Evolutionary conservation across 2,113 vertebrate species (phyloP).

Genomic region (Tichodroma muraria): DNA sequence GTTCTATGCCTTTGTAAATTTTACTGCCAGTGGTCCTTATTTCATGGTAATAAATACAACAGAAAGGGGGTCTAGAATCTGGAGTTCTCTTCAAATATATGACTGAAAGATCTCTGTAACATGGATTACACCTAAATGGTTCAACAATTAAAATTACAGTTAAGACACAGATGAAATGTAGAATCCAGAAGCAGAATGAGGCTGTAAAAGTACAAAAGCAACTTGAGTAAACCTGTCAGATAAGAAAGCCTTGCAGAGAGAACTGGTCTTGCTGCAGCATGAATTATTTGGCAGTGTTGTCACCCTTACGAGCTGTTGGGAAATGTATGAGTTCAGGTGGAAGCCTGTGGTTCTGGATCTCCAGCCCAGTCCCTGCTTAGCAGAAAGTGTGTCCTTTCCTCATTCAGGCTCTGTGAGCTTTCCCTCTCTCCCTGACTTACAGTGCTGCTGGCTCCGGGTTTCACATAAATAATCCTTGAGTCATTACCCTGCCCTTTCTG

Average conservation of each 20-base stretch:
- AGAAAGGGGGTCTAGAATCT: neutral
- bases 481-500: neutral
- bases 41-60: neutral
- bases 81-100: neutral
- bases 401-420: neutral
- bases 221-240: neutral
- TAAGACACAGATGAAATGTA: neutral
- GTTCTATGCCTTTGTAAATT: neutral
- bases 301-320: neutral
- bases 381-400: neutral
- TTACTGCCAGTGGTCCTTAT: neutral
- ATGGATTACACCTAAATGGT: neutral
- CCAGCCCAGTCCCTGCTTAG: neutral
- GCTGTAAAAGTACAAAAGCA: neutral
- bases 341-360: neutral
- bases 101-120: neutral
- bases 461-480: neutral
- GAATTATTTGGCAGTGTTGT: neutral
- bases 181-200: neutral
- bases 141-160: neutral
- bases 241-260: neutral
- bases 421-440: neutral
- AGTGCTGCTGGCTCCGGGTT: neutral
- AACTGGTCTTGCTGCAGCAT: neutral
- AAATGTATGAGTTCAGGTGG: neutral